Percentiles rank a stretch among this genome's conserved stretches.
phyloP scores from a whole-genome alignment of 2,888 invertebrate genomes.

The Julus scandinavius region DNA sequence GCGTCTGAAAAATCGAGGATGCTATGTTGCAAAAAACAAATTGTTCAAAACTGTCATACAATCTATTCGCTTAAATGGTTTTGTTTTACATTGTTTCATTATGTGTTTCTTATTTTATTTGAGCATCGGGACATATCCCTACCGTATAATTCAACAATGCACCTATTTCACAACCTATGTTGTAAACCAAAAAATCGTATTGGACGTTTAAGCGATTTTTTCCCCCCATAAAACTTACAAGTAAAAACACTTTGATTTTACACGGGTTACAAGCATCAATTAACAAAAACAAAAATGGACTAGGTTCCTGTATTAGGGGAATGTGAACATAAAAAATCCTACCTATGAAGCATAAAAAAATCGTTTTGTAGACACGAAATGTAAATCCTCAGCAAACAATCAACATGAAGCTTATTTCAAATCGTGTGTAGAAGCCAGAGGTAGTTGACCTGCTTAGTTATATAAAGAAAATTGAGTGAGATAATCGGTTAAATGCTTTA shows the following conservation, averaged over 20 bases:
- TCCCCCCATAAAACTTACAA: background rate
- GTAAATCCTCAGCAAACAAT: background rate
- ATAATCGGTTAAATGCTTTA: background rate
- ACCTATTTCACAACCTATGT: background rate
- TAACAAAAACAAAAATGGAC: constrained; percentile 3
- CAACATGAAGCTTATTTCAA: background rate
- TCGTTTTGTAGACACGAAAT: constrained; percentile 11
- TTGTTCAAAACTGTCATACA: background rate
- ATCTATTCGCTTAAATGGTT: background rate
- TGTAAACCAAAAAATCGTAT: background rate
- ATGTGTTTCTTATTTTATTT: background rate
- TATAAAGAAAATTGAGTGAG: background rate
- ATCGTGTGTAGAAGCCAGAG: background rate
- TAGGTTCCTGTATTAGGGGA: background rate
- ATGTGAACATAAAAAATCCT: background rate
- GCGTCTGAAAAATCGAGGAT: constrained; percentile 6
- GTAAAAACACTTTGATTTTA: background rate
- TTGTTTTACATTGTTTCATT: background rate
- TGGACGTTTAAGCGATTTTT: no score
- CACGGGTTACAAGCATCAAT: background rate
- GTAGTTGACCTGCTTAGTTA: background rate
- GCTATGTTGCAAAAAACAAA: background rate
- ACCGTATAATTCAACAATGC: background rate
- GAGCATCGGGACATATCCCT: background rate
- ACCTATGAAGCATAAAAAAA: background rate